These are phyloP conservation scores for Formica exsecta DNA, from an alignment of 1,140 invertebrate species.

Conservation along the genomic window DNA sequence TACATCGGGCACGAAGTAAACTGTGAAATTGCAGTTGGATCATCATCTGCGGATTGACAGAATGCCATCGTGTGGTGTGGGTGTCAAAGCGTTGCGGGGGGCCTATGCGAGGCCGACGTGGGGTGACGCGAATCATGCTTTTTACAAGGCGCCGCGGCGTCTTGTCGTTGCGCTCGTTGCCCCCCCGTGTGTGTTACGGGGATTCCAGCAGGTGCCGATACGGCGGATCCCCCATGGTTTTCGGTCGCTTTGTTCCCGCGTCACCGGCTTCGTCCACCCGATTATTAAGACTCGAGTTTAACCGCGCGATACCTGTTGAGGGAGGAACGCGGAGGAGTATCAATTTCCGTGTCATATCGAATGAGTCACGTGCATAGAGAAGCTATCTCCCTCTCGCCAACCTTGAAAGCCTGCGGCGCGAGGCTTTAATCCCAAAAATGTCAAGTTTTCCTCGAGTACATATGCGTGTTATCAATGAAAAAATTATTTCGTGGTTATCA, in stretches of 20 bases:
- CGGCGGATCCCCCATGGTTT: constrained; percentile 38
- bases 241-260: constrained; percentile 54
- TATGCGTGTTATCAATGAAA: not conserved
- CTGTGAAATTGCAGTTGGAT: constrained; percentile 52
- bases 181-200: constrained; percentile 31
- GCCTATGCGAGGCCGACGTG: constrained; percentile 27
- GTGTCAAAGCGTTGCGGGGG: constrained; percentile 69
- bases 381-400: not conserved
- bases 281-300: constrained; percentile 59
- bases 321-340: not conserved
- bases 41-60: constrained; percentile 45
- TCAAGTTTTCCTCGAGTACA: not conserved
- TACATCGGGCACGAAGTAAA: not conserved
- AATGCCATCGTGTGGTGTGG: constrained; percentile 60
- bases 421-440: constrained; percentile 6
- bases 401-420: not conserved
- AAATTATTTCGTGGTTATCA: not conserved
- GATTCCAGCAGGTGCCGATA: constrained; percentile 68
- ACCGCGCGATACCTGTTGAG: constrained; percentile 27
- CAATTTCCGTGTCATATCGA: constrained; percentile 14
- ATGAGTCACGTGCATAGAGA: not conserved
- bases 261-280: constrained; percentile 30
- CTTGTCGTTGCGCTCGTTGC: constrained; percentile 71
- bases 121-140: constrained; percentile 69
- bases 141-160: constrained; percentile 69